A percentile compares a stretch with the other conserved stretches of the same genome.
phyloP scores from a whole-genome alignment of 2,888 invertebrate genomes.

The Eupithecia abbreviata region DNA sequence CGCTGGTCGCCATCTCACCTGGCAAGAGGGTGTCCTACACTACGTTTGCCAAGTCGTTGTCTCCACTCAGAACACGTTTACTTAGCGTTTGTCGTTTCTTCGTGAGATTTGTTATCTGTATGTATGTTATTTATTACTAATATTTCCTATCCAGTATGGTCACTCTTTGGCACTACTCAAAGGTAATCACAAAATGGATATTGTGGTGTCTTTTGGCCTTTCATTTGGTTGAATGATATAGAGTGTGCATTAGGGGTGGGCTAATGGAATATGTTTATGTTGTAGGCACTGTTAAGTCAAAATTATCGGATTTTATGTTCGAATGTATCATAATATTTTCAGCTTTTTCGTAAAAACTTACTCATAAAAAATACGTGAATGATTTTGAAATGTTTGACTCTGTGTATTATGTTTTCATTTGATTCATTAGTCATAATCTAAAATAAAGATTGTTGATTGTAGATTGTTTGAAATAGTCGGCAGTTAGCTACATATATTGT shows the following conservation, averaged over 20 bases:
- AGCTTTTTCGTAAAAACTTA: background rate
- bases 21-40: too few relatives aligned
- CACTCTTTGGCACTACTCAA: conserved; percentile 31
- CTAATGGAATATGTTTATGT: conserved; percentile 30
- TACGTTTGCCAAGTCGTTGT: too few relatives aligned
- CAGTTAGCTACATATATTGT: too few relatives aligned
- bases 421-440: too few relatives aligned
- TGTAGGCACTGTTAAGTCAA: background rate
- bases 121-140: background rate
- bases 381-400: background rate
- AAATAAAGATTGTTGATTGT: too few relatives aligned
- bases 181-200: conserved; percentile 61
- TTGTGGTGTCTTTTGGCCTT: conserved; percentile 58
- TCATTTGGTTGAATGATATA: conserved; percentile 59
- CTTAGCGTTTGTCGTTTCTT: too few relatives aligned
- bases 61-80: too few relatives aligned
- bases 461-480: too few relatives aligned
- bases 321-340: background rate
- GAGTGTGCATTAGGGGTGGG: conserved; percentile 51
- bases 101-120: too few relatives aligned
- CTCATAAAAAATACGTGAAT: too few relatives aligned
- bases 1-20: too few relatives aligned
- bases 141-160: conserved; percentile 14
- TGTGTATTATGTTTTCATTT: too few relatives aligned
- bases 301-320: background rate